A percentile compares a stretch with the other conserved stretches of the same genome.
Conservation (phyloP, 2,797 vertebrate species). For the Scleropages formosus region DNA sequence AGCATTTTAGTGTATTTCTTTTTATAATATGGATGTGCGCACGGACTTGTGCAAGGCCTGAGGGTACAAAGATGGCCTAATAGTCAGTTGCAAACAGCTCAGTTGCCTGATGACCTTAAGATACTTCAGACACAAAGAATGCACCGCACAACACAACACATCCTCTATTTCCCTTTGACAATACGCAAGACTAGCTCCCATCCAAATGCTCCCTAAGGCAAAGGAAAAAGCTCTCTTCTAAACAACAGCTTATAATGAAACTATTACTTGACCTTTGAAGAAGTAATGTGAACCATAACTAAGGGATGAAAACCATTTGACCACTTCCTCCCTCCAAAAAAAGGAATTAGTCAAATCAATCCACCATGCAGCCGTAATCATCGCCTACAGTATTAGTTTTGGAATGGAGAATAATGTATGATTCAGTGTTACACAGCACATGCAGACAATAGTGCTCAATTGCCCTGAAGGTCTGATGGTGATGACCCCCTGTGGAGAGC, state of each 20-base stretch:
- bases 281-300: conserved; percentile 6
- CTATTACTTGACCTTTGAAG: conserved; percentile 15
- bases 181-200: not conserved
- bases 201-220: not conserved
- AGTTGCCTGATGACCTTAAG: not conserved
- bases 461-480: conserved; percentile 3
- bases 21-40: too few species aligned
- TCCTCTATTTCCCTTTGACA: not conserved
- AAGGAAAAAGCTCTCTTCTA: not conserved
- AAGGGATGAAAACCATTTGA: not conserved
- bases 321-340: too few species aligned
- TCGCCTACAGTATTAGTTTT: too few species aligned
- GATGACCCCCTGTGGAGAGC: not conserved
- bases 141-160: not conserved
- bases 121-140: conserved; percentile 4
- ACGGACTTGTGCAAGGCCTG: too few species aligned
- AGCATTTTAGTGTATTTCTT: too few species aligned
- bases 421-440: not conserved
- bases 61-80: not conserved
- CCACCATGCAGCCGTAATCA: too few species aligned
- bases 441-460: not conserved
- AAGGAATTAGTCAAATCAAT: not conserved
- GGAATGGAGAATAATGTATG: not conserved
- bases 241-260: conserved; percentile 9
- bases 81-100: not conserved